Base-by-base conservation (phyloP, 2,113 vertebrate species). In the Otolemur garnettii region DNA sequence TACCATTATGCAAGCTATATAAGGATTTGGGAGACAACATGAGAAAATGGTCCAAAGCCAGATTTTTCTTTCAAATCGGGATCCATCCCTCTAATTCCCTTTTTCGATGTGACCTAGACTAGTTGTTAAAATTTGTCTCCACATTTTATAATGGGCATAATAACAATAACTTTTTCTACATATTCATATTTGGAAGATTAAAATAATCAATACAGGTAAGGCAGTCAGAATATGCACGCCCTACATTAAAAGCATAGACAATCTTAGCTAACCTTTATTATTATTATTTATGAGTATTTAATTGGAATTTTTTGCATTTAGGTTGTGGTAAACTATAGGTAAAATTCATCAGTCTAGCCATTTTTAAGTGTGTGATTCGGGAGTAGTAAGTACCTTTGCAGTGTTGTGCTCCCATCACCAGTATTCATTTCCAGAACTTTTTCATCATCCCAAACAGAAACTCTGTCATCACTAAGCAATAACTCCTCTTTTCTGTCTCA, bases 31-130 rank as follows among this genome's bases (percentile, higher is more conserved):
- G 6, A 86, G 10, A 15, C 28, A 72, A 18, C 1, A 77, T 30
- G 8, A 84, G 4, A 87, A 91, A 4, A 60, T n/a, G 1, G 5
- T 55, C 22, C 18, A 3, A 9, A 72, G 3, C 6, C n/a, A 87
- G 4, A n/a, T 71, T 87, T 82, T 90, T 17, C 5, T 26, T 87
- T 90, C 3, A 88, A 22, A 81, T 85, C 18, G n/a, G 59, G 71
- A 22, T 17, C n/a, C 8, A 55, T 0, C 6, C 5, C 11, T 5
- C 1, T 45, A 50, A 50, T 50, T 13, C 0, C 21, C 11, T 10
- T 12, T 60, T 30, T 50, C 19, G 38, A 12, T 33, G 1, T 66
- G 42, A 87, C 1, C 9, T 62, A 18, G 28, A 0, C 19, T 77
- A 64, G 35, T 68, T 82, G 66, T 90, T 59, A 66, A 87, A 86